phyloP scores from a whole-genome alignment of 2,888 invertebrate genomes.

The Trilocha varians region DNA sequence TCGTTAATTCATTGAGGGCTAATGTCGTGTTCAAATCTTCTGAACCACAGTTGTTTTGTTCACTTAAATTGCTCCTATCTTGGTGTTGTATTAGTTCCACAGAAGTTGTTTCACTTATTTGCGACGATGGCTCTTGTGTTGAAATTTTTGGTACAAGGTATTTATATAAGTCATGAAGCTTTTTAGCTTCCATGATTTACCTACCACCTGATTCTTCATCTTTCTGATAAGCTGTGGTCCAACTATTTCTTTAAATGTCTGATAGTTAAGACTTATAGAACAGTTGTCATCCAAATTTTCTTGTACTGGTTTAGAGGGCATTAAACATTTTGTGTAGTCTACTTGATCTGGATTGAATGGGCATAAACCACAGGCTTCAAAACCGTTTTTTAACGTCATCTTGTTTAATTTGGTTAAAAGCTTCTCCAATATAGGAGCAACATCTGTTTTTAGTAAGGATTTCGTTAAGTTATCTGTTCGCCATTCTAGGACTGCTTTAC shows the following conservation, averaged over 20 bases:
- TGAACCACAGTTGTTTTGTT: constrained; percentile 12
- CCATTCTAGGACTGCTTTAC: constrained; percentile 16
- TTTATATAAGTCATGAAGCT: constrained; percentile 12
- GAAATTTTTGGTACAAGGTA: constrained; percentile 8
- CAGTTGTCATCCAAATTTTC: constrained; percentile 1
- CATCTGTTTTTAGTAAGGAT: constrained; percentile 4
- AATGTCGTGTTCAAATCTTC: constrained; percentile 11
- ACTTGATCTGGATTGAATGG: constrained; percentile 15
- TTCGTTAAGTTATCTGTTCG: constrained; percentile 12
- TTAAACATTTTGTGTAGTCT: constrained; percentile 13
- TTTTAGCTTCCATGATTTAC: constrained; percentile 12
- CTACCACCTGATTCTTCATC: constrained; percentile 8
- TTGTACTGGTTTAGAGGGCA: constrained; percentile 8
- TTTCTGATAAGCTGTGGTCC: constrained; percentile 12
- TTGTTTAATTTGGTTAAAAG: constrained; percentile 11
- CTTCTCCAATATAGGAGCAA: constrained; percentile 8
- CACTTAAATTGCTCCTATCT: constrained; percentile 11
- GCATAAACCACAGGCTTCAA: constrained; percentile 12
- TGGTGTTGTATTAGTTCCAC: constrained; percentile 10
- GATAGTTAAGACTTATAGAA: constrained; percentile 10
- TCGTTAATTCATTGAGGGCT: constrained; percentile 12
- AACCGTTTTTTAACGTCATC: constrained; percentile 11
- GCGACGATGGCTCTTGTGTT: constrained; percentile 8
- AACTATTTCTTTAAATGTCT: constrained; percentile 13
- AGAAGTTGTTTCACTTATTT: constrained; percentile 12